Base-by-base conservation (phyloP, 2,888 invertebrate species). In the Sinhomidia bicolor region DNA sequence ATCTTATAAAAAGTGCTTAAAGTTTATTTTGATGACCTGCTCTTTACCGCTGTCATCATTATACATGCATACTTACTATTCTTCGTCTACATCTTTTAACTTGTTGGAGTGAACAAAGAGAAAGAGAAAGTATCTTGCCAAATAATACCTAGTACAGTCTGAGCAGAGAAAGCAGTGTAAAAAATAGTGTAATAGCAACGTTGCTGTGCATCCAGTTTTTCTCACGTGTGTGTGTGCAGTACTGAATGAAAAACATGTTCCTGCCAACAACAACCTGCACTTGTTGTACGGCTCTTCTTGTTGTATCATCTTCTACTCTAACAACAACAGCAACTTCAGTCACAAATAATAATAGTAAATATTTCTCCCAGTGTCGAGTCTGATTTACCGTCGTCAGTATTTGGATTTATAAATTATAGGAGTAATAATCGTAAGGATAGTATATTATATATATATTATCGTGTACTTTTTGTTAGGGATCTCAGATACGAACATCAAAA, bases 351-450 rank as follows among this genome's bases (percentile, higher is more conserved):
- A n/a, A n/a, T n/a, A n/a, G n/a, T n/a, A 20, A 12, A 47, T 44
- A 20, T 14, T 74, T 20, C 10, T n/a, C 12, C 0, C 20, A 5
- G 12, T 29, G 29, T 10, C 41, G 32, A 26, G 79, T 32, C 65
- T 14, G 65, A 65, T 10, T 82, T 82, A 71, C 32, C 36, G 23
- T 71, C 82, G 23, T 71, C 82, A 82, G 82, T 82, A 82, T 82
- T n/a, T 68, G 68, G 68, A 82, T 65, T 80, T 47, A 26, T 17
- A 9, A 47, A 17, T 44, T 10, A n/a, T n/a, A n/a, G n/a, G 12
- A 23, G 26, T 32, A 14, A 32, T n/a, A 47, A 17, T 44, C 10
- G n/a, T n/a, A n/a, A n/a, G 12, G 2, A 9, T 32, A 14, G 14
- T n/a, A 10, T 36, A 36, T 36, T 7, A 54, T 17, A n/a, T 4